These are phyloP conservation scores for Tetragnatha versicolor DNA, from an alignment of 1,140 invertebrate genomes.

Conservation along the genomic window DNA sequence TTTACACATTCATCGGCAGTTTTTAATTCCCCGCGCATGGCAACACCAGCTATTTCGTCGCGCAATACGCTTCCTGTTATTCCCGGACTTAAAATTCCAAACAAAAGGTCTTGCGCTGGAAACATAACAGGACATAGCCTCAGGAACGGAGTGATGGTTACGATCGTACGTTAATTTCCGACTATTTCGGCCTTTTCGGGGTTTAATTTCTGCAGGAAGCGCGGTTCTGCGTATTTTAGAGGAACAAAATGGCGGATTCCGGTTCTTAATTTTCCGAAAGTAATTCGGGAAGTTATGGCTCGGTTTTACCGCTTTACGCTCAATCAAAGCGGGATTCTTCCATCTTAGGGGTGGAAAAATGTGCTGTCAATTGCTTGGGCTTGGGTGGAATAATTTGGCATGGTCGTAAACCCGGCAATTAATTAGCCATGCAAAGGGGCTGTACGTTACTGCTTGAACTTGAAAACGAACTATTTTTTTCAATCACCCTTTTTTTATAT, in stretches of 20 bases:
- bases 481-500: too few relatives aligned
- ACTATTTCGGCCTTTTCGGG: not conserved
- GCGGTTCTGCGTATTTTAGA: not conserved
- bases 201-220: slow-evolving; percentile 16
- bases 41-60: not conserved
- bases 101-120: not conserved
- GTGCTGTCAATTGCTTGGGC: too few relatives aligned
- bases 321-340: slow-evolving; percentile 4
- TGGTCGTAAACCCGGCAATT: too few relatives aligned
- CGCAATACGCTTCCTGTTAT: not conserved
- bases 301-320: slow-evolving; percentile 19
- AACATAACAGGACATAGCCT: not conserved
- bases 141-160: not conserved
- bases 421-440: too few relatives aligned
- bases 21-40: not conserved
- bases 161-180: not conserved
- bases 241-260: slow-evolving; percentile 6
- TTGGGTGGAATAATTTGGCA: too few relatives aligned
- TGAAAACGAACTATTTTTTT: too few relatives aligned
- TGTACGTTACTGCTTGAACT: too few relatives aligned
- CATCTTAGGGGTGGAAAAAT: too few relatives aligned
- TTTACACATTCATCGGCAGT: not conserved
- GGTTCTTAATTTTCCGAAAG: slow-evolving; percentile 24
- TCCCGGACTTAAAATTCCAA: not conserved
- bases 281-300: slow-evolving; percentile 21